Percentiles rank a stretch among this genome's conserved stretches.
phyloP scores from a whole-genome alignment of 2,113 vertebrate species.

The Salvelinus sp. region DNA sequence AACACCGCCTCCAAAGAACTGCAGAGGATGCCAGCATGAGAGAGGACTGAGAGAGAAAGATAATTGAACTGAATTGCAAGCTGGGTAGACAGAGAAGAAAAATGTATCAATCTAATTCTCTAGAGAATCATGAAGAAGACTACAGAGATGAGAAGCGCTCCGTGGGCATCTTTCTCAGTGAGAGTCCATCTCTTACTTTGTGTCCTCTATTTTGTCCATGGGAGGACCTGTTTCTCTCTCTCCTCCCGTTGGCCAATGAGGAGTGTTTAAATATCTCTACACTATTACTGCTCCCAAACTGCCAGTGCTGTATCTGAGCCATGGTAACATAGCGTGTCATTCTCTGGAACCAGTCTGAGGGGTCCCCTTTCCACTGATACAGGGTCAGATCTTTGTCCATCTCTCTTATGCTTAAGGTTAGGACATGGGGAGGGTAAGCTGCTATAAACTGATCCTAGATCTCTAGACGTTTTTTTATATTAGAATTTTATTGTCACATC shows the following conservation, averaged over 20 bases:
- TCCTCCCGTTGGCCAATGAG: too few species aligned
- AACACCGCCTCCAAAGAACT: neutral
- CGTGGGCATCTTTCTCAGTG: neutral
- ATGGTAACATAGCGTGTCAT: neutral
- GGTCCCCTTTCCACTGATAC: neutral
- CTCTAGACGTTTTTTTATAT: too few species aligned
- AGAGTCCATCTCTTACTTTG: neutral
- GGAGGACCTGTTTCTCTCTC: neutral
- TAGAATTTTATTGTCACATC: too few species aligned
- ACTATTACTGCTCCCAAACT: neutral
- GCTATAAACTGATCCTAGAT: too few species aligned
- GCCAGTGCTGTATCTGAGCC: neutral
- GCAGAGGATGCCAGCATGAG: neutral
- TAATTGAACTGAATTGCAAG: neutral
- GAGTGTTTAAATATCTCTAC: neutral
- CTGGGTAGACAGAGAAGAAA: neutral
- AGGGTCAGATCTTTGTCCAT: too few species aligned
- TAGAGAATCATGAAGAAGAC: neutral
- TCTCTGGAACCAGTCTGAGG: neutral
- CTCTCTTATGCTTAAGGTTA: too few species aligned
- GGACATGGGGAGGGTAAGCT: too few species aligned
- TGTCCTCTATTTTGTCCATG: neutral
- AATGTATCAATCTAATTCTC: neutral
- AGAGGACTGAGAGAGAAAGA: neutral
- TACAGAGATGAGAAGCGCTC: neutral